A percentile compares a stretch with the other conserved stretches of the same genome.
phyloP scores from a whole-genome alignment of 1,140 invertebrate species.

The Popillia japonica region DNA sequence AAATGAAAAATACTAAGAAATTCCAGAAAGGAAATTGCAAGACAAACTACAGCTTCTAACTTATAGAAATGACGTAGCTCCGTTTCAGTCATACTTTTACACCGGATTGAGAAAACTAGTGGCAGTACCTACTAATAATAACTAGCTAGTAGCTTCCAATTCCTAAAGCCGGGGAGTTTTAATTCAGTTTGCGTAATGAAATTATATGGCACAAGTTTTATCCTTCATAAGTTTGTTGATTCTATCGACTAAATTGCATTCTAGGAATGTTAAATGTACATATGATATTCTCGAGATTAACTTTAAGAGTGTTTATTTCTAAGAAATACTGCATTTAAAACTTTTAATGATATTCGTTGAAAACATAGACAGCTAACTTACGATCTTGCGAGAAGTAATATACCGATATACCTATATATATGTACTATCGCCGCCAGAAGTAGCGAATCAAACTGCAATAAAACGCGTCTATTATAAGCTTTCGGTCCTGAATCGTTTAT shows the following conservation, averaged over 20 bases:
- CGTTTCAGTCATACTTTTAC: not conserved
- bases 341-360: too few species aligned
- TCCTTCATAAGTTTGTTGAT: conserved; percentile 11
- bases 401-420: too few species aligned
- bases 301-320: too few species aligned
- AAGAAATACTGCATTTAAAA: too few species aligned
- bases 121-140: not conserved
- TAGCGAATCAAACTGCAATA: too few species aligned
- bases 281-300: too few species aligned
- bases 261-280: not conserved
- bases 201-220: conserved; percentile 28
- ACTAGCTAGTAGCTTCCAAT: not conserved
- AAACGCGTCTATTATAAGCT: too few species aligned
- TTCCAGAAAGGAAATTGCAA: not conserved
- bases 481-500: too few species aligned
- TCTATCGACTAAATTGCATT: not conserved
- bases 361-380: too few species aligned
- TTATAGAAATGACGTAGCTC: not conserved
- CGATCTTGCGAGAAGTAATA: too few species aligned
- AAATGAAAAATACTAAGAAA: not conserved
- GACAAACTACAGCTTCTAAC: not conserved
- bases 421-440: too few species aligned
- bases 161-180: conserved; percentile 15
- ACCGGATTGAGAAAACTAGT: conserved; percentile 7
- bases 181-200: conserved; percentile 31